phyloP scores from a whole-genome alignment of 53 echinoderm and acorn worm genomes.

The Henricia sp. region DNA sequence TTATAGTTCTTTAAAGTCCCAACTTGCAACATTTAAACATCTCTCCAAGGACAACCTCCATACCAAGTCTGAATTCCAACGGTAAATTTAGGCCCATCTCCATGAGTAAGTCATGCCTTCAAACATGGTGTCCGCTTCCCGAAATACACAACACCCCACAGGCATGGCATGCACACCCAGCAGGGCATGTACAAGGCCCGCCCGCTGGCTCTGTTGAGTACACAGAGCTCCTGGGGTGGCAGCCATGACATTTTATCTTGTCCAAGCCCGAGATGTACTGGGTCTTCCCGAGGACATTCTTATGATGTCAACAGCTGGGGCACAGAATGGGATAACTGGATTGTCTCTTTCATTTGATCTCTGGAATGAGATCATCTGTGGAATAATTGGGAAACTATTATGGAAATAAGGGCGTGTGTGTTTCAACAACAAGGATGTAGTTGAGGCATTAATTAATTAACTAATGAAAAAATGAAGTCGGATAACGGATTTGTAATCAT shows the following conservation, averaged over 20 bases:
- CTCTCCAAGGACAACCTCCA: constrained; percentile 5
- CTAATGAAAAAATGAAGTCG: not conserved
- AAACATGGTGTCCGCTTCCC: constrained; percentile 5
- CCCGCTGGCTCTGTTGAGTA: constrained; percentile 40
- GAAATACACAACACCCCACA: not conserved
- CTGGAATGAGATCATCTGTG: not conserved
- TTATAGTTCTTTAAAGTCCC: too few relatives aligned
- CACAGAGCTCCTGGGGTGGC: not conserved
- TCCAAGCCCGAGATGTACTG: not conserved
- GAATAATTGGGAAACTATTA: not conserved
- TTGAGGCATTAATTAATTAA: not conserved
- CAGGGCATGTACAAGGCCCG: too few relatives aligned
- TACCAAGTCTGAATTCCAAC: constrained; percentile 1
- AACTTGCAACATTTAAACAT: too few relatives aligned
- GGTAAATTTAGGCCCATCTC: not conserved
- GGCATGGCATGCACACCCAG: not conserved
- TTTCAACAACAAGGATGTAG: not conserved
- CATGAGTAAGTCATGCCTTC: not conserved
- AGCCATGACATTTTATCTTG: not conserved
- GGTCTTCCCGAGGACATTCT: not conserved
- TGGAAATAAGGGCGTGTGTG: not conserved
- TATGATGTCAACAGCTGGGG: constrained; percentile 1
- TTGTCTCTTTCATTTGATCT: constrained; percentile 5
- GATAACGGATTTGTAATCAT: not conserved
- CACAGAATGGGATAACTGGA: not conserved